Percentiles rank a stretch among this genome's conserved stretches.
phyloP scores from a whole-genome alignment of 2,888 invertebrate species.

The Sinotaia quadrata region DNA sequence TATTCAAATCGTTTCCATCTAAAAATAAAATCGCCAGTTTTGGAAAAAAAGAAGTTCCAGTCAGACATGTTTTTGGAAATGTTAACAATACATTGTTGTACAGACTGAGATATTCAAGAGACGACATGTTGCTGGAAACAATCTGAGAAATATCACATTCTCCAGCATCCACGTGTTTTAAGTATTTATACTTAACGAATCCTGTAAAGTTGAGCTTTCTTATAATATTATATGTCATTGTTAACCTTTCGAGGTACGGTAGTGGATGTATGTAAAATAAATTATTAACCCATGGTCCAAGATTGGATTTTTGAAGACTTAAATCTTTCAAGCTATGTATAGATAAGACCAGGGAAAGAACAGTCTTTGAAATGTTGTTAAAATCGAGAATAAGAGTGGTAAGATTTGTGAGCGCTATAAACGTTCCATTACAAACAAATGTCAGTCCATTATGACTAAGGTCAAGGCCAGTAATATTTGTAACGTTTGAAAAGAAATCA shows the following conservation, averaged over 20 bases:
- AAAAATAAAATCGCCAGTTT: no score
- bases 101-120: slow-evolving; percentile 6
- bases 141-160: not conserved
- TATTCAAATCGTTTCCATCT: no score
- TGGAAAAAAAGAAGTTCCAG: no score
- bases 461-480: not conserved
- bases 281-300: not conserved
- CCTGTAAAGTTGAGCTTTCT: slow-evolving; percentile 4
- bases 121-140: not conserved
- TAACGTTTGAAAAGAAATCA: slow-evolving; percentile 12
- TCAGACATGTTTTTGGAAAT: slow-evolving; percentile 26
- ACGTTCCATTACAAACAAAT: not conserved
- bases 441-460: slow-evolving; percentile 5
- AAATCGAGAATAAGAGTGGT: not conserved
- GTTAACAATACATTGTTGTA: slow-evolving; percentile 10
- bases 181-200: slow-evolving; percentile 1
- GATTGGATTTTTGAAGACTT: no score
- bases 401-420: not conserved
- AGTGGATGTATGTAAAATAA: slow-evolving; percentile 6
- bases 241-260: not conserved
- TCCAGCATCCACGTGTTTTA: slow-evolving; percentile 15
- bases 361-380: no score
- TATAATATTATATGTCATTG: slow-evolving; percentile 22
- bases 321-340: no score
- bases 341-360: no score